Conservation (phyloP, 2,888 invertebrate genomes). For the Eilema griseolum region DNA sequence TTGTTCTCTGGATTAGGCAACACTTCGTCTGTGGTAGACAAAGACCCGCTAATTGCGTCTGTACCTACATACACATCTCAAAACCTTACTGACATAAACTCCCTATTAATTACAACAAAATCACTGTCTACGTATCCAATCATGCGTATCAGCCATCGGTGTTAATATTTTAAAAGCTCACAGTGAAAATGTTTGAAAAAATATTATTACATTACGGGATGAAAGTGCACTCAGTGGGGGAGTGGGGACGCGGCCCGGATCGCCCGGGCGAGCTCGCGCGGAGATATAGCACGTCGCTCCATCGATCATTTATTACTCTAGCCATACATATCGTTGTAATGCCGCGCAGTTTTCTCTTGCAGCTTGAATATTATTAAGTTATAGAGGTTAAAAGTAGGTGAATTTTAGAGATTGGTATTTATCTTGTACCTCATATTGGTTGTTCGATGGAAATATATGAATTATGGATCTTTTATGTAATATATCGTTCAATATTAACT, state of each 20-base stretch:
- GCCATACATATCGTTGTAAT: constrained; percentile 19
- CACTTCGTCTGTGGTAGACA: no score
- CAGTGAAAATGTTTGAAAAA: constrained; percentile 24
- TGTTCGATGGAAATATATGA: no score
- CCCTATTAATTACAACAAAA: constrained; percentile 20
- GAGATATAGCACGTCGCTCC: constrained; percentile 48
- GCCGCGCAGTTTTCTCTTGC: constrained; percentile 5
- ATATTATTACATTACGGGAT: constrained; percentile 38
- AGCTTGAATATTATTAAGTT: background rate
- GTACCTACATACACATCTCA: no score
- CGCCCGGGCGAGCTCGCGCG: constrained; percentile 24
- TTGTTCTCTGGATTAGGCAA: no score
- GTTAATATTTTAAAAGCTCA: constrained; percentile 13
- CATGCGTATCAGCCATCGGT: background rate
- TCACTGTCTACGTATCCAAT: background rate
- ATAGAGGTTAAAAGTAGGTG: background rate
- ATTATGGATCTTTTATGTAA: no score
- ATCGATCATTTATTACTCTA: constrained; percentile 42
- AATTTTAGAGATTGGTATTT: no score
- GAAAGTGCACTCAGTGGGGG: constrained; percentile 21
- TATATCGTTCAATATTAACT: no score
- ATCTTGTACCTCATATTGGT: no score
- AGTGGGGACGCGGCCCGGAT: constrained; percentile 19
- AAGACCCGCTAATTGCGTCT: no score
- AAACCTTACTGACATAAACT: background rate